Percentiles rank a stretch among this genome's conserved stretches.
Conservation (phyloP, 2,888 invertebrate species). For the Polietes domitor region DNA sequence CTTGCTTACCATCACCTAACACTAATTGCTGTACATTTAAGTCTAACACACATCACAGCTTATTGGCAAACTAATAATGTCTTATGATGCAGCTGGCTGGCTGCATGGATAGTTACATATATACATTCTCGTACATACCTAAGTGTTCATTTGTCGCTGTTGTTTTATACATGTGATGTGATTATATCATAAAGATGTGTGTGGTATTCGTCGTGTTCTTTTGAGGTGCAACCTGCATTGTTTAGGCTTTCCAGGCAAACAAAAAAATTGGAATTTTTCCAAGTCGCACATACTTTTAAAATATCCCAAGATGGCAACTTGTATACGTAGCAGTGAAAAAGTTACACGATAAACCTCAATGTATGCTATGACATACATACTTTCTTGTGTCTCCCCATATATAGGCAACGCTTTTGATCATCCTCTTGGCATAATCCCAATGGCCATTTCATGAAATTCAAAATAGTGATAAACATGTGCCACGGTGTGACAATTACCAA, state of each 20-base stretch:
- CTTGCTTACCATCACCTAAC: constrained; percentile 1
- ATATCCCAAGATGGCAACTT: neutral
- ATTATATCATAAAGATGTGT: constrained; percentile 9
- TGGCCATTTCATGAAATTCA: too few species aligned
- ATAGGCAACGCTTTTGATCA: too few species aligned
- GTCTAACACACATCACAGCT: constrained; percentile 24
- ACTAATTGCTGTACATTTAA: constrained; percentile 14
- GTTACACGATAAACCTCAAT: neutral
- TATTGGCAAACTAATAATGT: constrained; percentile 25
- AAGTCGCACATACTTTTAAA: neutral
- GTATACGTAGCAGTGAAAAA: too few species aligned
- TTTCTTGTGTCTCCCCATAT: neutral
- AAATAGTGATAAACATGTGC: too few species aligned
- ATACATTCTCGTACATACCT: neutral
- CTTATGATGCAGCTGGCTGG: neutral
- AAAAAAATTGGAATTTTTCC: neutral
- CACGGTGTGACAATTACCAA: too few species aligned
- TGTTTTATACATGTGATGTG: neutral
- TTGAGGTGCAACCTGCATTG: too few species aligned
- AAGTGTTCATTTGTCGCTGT: constrained; percentile 14
- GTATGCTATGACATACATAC: neutral
- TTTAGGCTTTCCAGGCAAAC: neutral
- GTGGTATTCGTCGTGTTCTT: neutral
- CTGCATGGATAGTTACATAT: neutral
- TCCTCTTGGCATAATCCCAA: too few species aligned